phyloP scores from a whole-genome alignment of 2,888 invertebrate species.

The Tribolium freemani region DNA sequence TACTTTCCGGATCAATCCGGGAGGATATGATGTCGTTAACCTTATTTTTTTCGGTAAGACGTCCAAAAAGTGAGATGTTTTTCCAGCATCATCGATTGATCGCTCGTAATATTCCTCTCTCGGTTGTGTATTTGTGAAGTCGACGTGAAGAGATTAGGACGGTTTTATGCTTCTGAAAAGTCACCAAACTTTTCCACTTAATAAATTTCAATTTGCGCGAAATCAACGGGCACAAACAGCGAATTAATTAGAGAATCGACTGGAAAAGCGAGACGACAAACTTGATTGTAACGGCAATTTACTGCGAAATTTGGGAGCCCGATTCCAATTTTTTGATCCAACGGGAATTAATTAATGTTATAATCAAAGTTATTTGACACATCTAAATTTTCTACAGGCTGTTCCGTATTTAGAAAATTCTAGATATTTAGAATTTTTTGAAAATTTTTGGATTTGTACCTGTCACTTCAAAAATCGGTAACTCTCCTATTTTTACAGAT shows the following conservation, averaged over 20 bases:
- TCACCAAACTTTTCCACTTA: conserved; percentile 9
- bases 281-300: conserved; percentile 21
- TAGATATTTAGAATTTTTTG: too few species aligned
- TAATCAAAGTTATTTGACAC: too few species aligned
- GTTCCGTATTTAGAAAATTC: too few species aligned
- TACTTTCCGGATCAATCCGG: background rate
- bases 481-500: too few species aligned
- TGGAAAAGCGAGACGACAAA: conserved; percentile 2
- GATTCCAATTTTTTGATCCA: too few species aligned
- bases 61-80: background rate
- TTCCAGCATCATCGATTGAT: conserved; percentile 9
- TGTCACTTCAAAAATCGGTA: too few species aligned
- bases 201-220: conserved; percentile 23
- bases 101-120: background rate
- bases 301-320: background rate
- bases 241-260: conserved; percentile 26
- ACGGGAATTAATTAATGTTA: too few species aligned
- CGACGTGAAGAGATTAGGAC: conserved; percentile 10
- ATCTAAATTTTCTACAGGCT: too few species aligned
- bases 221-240: conserved; percentile 19
- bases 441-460: too few species aligned
- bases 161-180: conserved; percentile 3
- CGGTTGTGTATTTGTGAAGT: conserved; percentile 1
- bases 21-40: background rate
- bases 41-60: conserved; percentile 4